Evolutionary conservation across 2,113 vertebrate species (phyloP).

Genomic region (Chamaea fasciata): DNA sequence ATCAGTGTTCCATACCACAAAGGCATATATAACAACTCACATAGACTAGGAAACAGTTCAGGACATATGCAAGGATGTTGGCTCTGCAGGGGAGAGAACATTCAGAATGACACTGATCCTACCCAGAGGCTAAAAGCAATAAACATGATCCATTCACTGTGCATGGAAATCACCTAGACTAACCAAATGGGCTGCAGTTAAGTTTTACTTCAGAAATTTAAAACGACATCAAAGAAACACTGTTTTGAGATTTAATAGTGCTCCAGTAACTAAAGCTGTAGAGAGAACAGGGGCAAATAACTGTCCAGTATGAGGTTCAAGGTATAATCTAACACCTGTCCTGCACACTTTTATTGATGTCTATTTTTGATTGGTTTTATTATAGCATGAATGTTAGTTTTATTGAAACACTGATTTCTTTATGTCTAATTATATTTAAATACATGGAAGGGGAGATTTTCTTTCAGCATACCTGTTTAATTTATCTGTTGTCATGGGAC

Average conservation of each 20-base stretch:
- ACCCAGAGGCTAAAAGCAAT: not conserved
- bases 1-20: not conserved
- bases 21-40: not conserved
- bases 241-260: not conserved
- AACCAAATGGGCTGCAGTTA: not conserved
- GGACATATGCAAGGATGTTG: not conserved
- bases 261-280: not conserved
- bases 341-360: not conserved
- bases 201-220: not conserved
- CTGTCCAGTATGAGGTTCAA: not conserved
- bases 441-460: not conserved
- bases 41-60: not conserved
- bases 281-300: not conserved
- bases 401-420: not conserved
- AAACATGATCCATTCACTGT: not conserved
- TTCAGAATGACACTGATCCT: not conserved
- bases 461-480: not conserved
- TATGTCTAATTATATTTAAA: not conserved
- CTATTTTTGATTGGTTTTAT: not conserved
- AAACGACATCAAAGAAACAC: not conserved
- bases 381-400: not conserved
- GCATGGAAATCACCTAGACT: not conserved
- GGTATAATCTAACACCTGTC: not conserved
- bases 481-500: not conserved
- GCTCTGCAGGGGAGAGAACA: not conserved